A percentile compares a stretch with the other conserved stretches of the same genome.
Evolutionary conservation across 2,113 vertebrate species (phyloP).

Genomic region (Bubo scandiacus): DNA sequence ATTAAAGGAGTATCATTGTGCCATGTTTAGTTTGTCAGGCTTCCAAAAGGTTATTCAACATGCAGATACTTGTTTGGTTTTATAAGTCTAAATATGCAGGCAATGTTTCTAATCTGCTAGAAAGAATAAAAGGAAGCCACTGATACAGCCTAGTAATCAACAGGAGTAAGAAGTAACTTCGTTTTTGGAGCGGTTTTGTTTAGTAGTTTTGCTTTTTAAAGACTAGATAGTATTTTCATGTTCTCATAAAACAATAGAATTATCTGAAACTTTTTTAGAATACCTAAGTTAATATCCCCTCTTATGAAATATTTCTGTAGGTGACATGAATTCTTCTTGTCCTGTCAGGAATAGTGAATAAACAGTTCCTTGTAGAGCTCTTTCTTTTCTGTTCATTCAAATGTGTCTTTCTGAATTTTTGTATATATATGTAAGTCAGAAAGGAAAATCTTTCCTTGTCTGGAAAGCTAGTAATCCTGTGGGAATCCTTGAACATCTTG

Average conservation of each 20-base stretch:
- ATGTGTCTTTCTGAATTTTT: not conserved
- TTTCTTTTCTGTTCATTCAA: not conserved
- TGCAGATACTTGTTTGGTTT: slow-evolving; percentile 22
- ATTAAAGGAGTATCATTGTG: slow-evolving; percentile 47
- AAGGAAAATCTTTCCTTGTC: not conserved
- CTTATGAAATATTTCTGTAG: not conserved
- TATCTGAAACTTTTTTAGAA: not conserved
- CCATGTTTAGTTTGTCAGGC: not conserved
- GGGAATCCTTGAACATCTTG: not conserved
- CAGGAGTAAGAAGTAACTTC: not conserved
- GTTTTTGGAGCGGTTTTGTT: not conserved
- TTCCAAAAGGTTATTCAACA: slow-evolving; percentile 31
- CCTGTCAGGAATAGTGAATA: not conserved
- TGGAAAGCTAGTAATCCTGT: not conserved
- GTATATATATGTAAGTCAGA: not conserved
- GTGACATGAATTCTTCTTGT: not conserved
- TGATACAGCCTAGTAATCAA: not conserved
- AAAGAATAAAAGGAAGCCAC: not conserved
- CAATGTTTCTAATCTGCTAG: not conserved
- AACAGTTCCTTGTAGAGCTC: not conserved
- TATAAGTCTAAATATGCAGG: not conserved
- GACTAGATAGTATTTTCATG: not conserved
- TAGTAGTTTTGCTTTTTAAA: not conserved
- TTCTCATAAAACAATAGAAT: not conserved
- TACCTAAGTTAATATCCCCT: not conserved